These are phyloP conservation scores for Serinus canaria DNA, from an alignment of 2,113 vertebrate genomes.

Conservation along the genomic window DNA sequence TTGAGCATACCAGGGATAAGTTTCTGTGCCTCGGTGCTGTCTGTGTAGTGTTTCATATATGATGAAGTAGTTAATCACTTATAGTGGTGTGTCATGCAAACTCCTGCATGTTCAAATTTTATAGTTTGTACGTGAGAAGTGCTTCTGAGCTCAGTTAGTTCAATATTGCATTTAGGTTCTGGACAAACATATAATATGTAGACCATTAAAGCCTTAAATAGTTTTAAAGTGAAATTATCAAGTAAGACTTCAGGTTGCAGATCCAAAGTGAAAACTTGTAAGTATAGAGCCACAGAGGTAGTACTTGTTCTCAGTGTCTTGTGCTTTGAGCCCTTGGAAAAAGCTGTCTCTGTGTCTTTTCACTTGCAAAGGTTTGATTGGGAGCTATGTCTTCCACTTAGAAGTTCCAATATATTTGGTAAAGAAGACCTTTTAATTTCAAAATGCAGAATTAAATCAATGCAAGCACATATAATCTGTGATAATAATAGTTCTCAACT, in stretches of 20 bases:
- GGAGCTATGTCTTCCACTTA: background rate
- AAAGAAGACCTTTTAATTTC: background rate
- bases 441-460: background rate
- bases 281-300: background rate
- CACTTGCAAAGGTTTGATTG: background rate
- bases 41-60: background rate
- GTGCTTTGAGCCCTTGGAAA: background rate
- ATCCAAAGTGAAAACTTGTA: background rate
- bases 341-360: background rate
- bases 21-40: background rate
- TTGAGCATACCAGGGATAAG: no score
- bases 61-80: background rate
- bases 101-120: background rate
- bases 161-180: background rate
- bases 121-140: background rate
- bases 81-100: background rate
- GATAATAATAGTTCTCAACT: background rate
- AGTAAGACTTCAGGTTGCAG: background rate
- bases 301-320: background rate
- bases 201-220: background rate
- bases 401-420: background rate
- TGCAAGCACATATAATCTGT: background rate
- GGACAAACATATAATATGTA: background rate
- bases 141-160: background rate
- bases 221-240: background rate